Base-by-base conservation (phyloP, 35 echinoderm and acorn worm species). In the Hemicentrotus pulcherrimus region DNA sequence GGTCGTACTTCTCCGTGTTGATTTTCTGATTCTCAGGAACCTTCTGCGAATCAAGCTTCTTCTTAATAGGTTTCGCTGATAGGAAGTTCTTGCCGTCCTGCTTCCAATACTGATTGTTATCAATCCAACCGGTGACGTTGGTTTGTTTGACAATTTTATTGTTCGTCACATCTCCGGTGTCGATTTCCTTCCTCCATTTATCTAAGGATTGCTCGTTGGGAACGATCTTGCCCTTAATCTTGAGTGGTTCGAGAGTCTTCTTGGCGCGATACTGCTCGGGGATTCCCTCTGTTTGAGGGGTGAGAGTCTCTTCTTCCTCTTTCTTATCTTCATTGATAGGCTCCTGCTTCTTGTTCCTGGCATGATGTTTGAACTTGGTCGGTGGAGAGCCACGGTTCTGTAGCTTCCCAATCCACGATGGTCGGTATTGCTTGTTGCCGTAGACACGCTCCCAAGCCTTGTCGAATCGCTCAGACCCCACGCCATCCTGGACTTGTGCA, bases 391-490 rank as follows among this genome's bases (percentile, higher is more conserved):
- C 71, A 46, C 94, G 48, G 22, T 95, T 86, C 5, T 92, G 48
- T 31, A 98, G 35, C 47, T 96, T 96, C 12, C 97, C 97, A 9
- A 98, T 95, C 97, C 97, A 98, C 12, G 97, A 98, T 12, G 97
- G 97, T 55, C 95, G 87, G 91, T 98, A 98, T 70, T 97, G 94
- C 92, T 97, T 98, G 30, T 92, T 97, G 10, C 97, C 97, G 95
- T 98, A 98, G 32, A 98, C 96, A 22, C 96, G 94, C 32, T 98
- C 96, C 97, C 97, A 98, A 52, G 97, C 97, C 85, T 96, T 97
- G 48, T 97, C 94, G 86, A 98, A 98, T 10, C 32, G 85, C 5
- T 96, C 96, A 46, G 60, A 86, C 0, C 86, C 94, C 9, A 94
- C 96, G 41, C 90, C 96, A 4, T 93, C 46, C 91, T 93, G 91